Base-by-base conservation (phyloP, 2,888 invertebrate genomes). In the Pseudanteris insignis region DNA sequence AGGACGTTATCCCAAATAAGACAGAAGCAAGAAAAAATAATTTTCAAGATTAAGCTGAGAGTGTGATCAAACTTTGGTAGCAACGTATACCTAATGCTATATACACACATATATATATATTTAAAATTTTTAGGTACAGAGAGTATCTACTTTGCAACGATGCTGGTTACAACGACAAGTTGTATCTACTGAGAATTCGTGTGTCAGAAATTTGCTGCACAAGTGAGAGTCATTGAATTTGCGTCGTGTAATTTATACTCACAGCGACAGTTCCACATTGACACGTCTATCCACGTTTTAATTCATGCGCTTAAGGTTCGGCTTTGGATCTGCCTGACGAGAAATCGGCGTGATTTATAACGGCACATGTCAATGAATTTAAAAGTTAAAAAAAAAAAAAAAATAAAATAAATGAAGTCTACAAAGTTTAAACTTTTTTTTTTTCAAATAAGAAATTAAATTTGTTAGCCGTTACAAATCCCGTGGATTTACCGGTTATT, bases 261-360 rank as follows among this genome's bases (percentile, higher is more conserved):
- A 63, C 63, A 51, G 54, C 59, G 58, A 63, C 44, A 51, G 51
- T 55, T 59, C 55, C 63, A 51, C 48, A 50, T 46, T 51, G 55
- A 62, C 47, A 62, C 55, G 34, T 54, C 51, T 50, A 44, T 51
- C 47, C 57, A 47, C 36, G 32, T 53, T 51, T 38, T 14, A 43
- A 41, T 34, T 41, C 63, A 54, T 63, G 57, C 57, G 53, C 51
- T 53, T 63, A 57, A 38, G 43, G 21, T 48, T 43, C 46, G 41
- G 18, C 30, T 13, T 53, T 50, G 43, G 26, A 8, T 50, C 34
- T 34, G 13, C 29, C 11, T 13, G 29, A 24, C 34, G 26, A 34
- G 36, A 38, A 6, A 48, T 30, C 10, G 51, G 43, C 41, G 29
- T 33, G 36, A 51, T 62, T 62, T 28, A 37, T 44, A 53, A 51